phyloP scores from a whole-genome alignment of 1,140 invertebrate species.

The Achroia grisella region DNA sequence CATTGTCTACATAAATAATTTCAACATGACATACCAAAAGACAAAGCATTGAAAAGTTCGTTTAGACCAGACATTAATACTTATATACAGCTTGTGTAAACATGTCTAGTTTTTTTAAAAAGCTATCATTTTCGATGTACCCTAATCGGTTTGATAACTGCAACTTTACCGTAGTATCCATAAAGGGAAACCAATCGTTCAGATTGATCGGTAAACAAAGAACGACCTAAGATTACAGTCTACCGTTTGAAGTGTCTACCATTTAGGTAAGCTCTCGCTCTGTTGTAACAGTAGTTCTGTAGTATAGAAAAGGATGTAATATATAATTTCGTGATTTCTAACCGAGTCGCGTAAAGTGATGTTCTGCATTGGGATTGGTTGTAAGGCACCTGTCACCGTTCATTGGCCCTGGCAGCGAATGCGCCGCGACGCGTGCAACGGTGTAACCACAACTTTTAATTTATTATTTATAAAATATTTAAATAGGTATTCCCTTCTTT shows the following conservation, averaged over 20 bases:
- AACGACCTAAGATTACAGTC: constrained; percentile 12
- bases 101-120: no score
- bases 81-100: no score
- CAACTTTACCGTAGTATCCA: constrained; percentile 16
- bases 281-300: constrained; percentile 1
- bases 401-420: constrained; percentile 32
- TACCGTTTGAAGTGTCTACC: constrained; percentile 9
- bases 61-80: no score
- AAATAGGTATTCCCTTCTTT: no score
- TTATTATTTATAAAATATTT: no score
- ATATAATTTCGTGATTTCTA: constrained; percentile 38
- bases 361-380: constrained; percentile 39
- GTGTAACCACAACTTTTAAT: no score
- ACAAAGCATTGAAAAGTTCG: no score
- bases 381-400: constrained; percentile 59
- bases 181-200: constrained; percentile 17
- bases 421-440: constrained; percentile 17
- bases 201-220: constrained; percentile 32
- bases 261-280: constrained; percentile 15
- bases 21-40: no score
- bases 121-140: not conserved
- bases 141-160: not conserved
- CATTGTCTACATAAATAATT: constrained; percentile 14
- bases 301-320: constrained; percentile 32
- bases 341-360: constrained; percentile 37